Percentiles rank a stretch among this genome's conserved stretches.
Conservation (phyloP, 2,113 vertebrate species). For the Microcebus tavaratra region DNA sequence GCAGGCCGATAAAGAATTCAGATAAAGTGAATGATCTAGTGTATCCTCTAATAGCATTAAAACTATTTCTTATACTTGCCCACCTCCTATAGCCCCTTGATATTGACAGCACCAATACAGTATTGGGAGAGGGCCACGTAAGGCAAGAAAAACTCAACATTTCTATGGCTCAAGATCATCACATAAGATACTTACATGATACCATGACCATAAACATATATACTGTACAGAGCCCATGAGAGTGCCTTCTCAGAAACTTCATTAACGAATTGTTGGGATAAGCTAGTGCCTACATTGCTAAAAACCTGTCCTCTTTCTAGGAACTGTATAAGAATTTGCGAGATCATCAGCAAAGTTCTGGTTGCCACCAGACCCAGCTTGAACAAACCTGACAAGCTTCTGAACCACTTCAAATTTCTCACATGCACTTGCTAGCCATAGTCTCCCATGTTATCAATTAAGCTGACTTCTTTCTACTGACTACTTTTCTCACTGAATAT, state of each 20-base stretch:
- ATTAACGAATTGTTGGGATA: background rate
- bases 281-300: background rate
- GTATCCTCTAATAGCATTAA: background rate
- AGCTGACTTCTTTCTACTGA: background rate
- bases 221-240: background rate
- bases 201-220: background rate
- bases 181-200: background rate
- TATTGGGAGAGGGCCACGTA: background rate
- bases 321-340: background rate
- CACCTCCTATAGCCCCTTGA: background rate
- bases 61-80: background rate
- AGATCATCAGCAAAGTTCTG: background rate
- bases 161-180: background rate
- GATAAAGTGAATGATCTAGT: background rate
- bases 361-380: background rate
- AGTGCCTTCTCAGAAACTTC: background rate
- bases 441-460: background rate
- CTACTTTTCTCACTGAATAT: background rate
- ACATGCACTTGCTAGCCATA: background rate
- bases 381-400: background rate
- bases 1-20: background rate
- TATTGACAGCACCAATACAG: background rate
- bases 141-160: background rate
- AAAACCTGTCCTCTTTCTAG: slow-evolving; percentile 8
- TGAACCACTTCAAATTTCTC: background rate